phyloP scores from a whole-genome alignment of 2,888 invertebrate genomes.

The Melanotus villosus region DNA sequence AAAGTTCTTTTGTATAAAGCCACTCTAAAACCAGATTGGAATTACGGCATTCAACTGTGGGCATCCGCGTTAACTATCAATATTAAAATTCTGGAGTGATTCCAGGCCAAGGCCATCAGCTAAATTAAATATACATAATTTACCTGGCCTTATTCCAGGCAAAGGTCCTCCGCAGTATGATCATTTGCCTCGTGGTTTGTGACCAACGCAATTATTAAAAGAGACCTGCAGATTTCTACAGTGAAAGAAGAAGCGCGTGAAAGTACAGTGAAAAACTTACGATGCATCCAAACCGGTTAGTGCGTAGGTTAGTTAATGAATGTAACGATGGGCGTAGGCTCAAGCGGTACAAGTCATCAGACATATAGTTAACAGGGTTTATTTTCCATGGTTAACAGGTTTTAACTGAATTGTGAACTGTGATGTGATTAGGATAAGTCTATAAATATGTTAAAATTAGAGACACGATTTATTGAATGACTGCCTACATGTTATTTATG shows the following conservation, averaged over 20 bases:
- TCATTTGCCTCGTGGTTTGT: slow-evolving; percentile 20
- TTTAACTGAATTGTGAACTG: slow-evolving; percentile 2
- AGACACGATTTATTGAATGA: too few relatives aligned
- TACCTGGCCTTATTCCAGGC: too few relatives aligned
- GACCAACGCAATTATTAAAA: slow-evolving; percentile 4
- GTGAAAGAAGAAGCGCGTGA: slow-evolving; percentile 7
- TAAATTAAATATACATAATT: too few relatives aligned
- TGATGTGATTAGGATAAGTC: slow-evolving; percentile 13
- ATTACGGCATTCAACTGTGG: not conserved
- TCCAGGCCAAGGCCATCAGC: too few relatives aligned
- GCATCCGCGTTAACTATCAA: too few relatives aligned
- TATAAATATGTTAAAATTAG: not conserved
- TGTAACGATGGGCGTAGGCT: slow-evolving; percentile 1
- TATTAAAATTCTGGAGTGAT: too few relatives aligned
- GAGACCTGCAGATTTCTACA: slow-evolving; percentile 11
- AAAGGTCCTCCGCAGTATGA: slow-evolving; percentile 2
- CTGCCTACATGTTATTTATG: slow-evolving; percentile 5
- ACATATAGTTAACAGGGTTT: too few relatives aligned
- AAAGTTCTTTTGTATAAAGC: slow-evolving; percentile 15
- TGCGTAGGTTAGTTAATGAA: slow-evolving; percentile 7
- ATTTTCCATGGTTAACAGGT: not conserved
- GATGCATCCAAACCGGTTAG: slow-evolving; percentile 24
- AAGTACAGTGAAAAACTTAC: slow-evolving; percentile 13
- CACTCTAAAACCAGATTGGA: too few relatives aligned
- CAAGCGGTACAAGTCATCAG: slow-evolving; percentile 17